Evolutionary conservation across 1,140 invertebrate genomes (phyloP).

Genomic region (Anagrus nilaparvatae): DNA sequence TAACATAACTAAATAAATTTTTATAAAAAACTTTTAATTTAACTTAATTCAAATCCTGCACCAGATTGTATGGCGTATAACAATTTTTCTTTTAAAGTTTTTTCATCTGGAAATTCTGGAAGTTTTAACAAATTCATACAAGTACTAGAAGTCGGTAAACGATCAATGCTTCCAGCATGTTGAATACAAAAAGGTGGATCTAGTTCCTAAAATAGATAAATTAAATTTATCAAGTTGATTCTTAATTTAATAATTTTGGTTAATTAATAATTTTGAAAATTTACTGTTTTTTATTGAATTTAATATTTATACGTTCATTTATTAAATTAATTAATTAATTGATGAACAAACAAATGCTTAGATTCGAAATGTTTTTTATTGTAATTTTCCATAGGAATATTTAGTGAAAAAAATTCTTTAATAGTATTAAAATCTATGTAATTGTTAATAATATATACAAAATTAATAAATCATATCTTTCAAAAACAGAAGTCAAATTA

Average conservation of each 20-base stretch:
- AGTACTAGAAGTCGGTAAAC: slow-evolving; percentile 89
- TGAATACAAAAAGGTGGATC: slow-evolving; percentile 93
- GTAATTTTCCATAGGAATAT: too few relatives aligned
- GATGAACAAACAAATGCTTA: too few relatives aligned
- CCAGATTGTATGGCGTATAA: slow-evolving; percentile 90
- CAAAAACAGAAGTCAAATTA: too few relatives aligned
- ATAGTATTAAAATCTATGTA: neutral
- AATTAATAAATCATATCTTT: too few relatives aligned
- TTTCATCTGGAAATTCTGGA: slow-evolving; percentile 76
- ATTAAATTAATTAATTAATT: too few relatives aligned
- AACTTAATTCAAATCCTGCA: slow-evolving; percentile 93
- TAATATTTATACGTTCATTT: too few relatives aligned
- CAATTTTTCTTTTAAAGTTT: slow-evolving; percentile 71
- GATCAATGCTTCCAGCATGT: slow-evolving; percentile 73
- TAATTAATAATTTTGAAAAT: too few relatives aligned
- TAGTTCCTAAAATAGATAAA: slow-evolving; percentile 56
- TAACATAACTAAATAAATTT: neutral
- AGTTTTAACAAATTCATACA: slow-evolving; percentile 97
- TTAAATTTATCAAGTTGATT: slow-evolving; percentile 7
- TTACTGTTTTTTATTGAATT: too few relatives aligned
- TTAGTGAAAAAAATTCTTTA: neutral
- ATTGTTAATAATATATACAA: too few relatives aligned
- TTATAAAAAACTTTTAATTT: slow-evolving; percentile 29
- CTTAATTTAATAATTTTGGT: slow-evolving; percentile 1
- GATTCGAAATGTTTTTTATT: too few relatives aligned